Evolutionary conservation across 2,113 vertebrate species (phyloP), one percentile per base, ranked within the genome.

Genomic region (Psettodes erumei): DNA sequence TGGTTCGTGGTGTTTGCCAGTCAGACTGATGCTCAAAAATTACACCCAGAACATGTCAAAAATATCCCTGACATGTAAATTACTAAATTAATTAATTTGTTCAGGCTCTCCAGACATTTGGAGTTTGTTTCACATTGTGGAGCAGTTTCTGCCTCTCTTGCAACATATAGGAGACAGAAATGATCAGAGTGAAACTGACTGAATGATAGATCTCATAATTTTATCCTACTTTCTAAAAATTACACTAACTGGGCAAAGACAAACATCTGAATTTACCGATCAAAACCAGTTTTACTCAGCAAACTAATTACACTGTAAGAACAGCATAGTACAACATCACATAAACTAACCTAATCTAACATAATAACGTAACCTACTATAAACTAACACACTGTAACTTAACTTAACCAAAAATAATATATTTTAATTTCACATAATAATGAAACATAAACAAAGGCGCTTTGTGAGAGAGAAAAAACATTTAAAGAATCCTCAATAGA

Each of bases 1-100:
- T 65, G 84, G 72, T 75, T 73, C 42, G 61, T 21, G n/a, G 30
- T 64, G 62, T 42, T 78, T 77, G 71, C 75, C 74, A 83, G 66
- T 77, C 84, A 82, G 79, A 84, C 75, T 78, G 56, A 43, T 65
- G 45, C 83, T 89, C 71, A 85, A 79, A 90, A 91, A 90, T 75
- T 89, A 84, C 77, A 65, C 42, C 61, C 7, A 65, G 56, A 75
- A 81, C 83, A 73, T 74, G 75, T 74, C 59, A 58, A 28, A 76
- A 74, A 81, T 63, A 77, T 77, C 69, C 69, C 55, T 78, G 74
- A 88, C 83, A 53, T 68, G 68, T 74, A 85, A 82, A 87, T 45
- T 10, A 50, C 43, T 42, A n/a, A 32, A 74, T 88, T 47, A 43
- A 77, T 85, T 71, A 30, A 50, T 59, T 35, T 50, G 65, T 43